Evolutionary conservation across 2,797 vertebrate genomes (phyloP), one percentile per base, ranked within the genome.

Genomic region (Nannoperca australis): DNA sequence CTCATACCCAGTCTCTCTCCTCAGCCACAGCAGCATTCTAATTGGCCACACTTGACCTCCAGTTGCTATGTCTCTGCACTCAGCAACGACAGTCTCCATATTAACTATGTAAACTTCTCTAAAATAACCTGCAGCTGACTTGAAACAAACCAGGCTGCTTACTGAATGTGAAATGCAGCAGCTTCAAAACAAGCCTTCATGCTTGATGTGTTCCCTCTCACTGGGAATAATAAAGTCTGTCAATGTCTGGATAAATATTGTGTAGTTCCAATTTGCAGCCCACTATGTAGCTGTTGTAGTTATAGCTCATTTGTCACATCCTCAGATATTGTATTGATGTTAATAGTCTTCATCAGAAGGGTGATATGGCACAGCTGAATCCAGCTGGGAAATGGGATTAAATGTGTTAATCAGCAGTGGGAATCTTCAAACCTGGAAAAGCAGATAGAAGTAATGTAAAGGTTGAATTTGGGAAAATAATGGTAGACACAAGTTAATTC

Each of bases 41-140:
- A 63, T 72, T 80, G 76, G 27, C 50, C 7, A 50, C 51, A 66
- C 70, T 68, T 78, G 58, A 68, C 60, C 66, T 62, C 30, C 27
- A 60, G 24, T 34, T 22, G 18, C 22, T 74, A 15, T 51, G 9
- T 70, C 53, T 27, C 50, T 54, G 66, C 54, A 47, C 50, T 64
- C 49, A 40, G 22, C 27, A 50, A 3, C 0, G 0, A 24, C 8
- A 36, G 36, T 38, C 36, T 38, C 2, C 36, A 38, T 38, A 38
- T 10, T 38, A 11, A 38, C 36, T 38, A 38, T 44, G 5, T 45
- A 22, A 7, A 51, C 51, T 42, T 38, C 30, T 73, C 17, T 24
- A 56, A 58, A 27, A 59, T 44, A 59, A 45, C 47, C 65, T 4
- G 15, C 45, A 49, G 18, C 40, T n/a, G 12, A 73, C 34, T 66